These are phyloP conservation scores for Mycogona germanica DNA, from an alignment of 2,888 invertebrate genomes.

Conservation along the genomic window DNA sequence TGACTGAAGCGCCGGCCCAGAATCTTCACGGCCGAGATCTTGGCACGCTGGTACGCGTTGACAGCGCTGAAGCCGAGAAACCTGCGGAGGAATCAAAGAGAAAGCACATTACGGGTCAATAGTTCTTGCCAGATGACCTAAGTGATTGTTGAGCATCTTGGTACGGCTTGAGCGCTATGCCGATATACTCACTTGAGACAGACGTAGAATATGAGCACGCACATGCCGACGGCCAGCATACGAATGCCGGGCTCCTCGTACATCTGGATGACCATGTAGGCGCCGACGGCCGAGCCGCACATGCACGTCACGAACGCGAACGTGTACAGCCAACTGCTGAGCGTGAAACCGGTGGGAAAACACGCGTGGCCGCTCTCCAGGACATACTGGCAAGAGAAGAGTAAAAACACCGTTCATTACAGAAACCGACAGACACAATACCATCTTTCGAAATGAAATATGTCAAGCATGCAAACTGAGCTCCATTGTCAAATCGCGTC, in stretches of 20 bases:
- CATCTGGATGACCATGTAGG: constrained; percentile 67
- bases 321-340: constrained; percentile 72
- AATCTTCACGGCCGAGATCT: constrained; percentile 74
- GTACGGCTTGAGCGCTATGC: too few relatives aligned
- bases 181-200: constrained; percentile 53
- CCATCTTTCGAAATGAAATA: too few relatives aligned
- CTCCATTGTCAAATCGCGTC: too few relatives aligned
- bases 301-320: constrained; percentile 62
- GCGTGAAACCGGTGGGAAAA: constrained; percentile 51
- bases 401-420: background rate
- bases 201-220: constrained; percentile 68
- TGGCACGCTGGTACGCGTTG: constrained; percentile 80
- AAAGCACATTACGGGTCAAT: background rate
- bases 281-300: constrained; percentile 60
- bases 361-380: constrained; percentile 18
- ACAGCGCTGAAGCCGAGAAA: constrained; percentile 76
- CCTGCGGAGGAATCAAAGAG: constrained; percentile 41
- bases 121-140: too few relatives aligned
- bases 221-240: constrained; percentile 66
- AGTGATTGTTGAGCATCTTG: too few relatives aligned
- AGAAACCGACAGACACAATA: background rate
- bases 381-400: constrained; percentile 15
- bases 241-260: constrained; percentile 62
- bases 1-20: constrained; percentile 33
- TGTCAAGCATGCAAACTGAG: too few relatives aligned